Percentiles rank a stretch among this genome's conserved stretches.
phyloP scores from a whole-genome alignment of 2,888 invertebrate genomes.

The Amphipoea lucens region DNA sequence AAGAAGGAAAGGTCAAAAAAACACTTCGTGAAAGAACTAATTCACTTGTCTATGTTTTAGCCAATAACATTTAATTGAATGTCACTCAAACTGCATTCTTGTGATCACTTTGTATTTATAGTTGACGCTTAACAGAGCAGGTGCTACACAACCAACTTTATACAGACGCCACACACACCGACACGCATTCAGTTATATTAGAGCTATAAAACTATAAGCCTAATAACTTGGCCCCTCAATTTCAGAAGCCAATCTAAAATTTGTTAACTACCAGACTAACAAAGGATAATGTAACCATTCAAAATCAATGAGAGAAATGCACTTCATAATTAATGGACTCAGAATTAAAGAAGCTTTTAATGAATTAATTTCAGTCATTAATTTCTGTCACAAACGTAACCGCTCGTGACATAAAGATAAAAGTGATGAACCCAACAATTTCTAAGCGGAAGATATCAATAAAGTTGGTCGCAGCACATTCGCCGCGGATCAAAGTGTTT shows the following conservation, averaged over 20 bases:
- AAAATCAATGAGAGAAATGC: background rate
- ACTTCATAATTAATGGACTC: background rate
- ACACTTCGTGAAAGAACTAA: background rate
- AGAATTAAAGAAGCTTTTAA: slow-evolving; percentile 17
- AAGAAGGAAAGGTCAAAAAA: background rate
- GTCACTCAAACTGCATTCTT: background rate
- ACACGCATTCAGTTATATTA: background rate
- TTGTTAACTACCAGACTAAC: background rate
- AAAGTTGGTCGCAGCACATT: slow-evolving; percentile 64
- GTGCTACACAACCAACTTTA: background rate
- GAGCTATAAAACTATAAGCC: background rate
- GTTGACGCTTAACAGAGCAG: background rate
- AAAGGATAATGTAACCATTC: background rate
- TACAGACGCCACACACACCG: background rate
- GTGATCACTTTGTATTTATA: background rate
- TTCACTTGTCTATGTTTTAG: background rate
- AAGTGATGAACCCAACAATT: slow-evolving; percentile 34
- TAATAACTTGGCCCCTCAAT: background rate
- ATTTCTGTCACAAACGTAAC: slow-evolving; percentile 16
- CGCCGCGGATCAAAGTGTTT: slow-evolving; percentile 70
- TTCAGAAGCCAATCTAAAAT: background rate
- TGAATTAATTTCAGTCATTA: slow-evolving; percentile 19
- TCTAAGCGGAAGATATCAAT: slow-evolving; percentile 71
- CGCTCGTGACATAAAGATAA: slow-evolving; percentile 38
- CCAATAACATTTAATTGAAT: background rate